Evolutionary conservation across 2,113 vertebrate genomes (phyloP).

Genomic region (Peromyscus polionotus): DNA sequence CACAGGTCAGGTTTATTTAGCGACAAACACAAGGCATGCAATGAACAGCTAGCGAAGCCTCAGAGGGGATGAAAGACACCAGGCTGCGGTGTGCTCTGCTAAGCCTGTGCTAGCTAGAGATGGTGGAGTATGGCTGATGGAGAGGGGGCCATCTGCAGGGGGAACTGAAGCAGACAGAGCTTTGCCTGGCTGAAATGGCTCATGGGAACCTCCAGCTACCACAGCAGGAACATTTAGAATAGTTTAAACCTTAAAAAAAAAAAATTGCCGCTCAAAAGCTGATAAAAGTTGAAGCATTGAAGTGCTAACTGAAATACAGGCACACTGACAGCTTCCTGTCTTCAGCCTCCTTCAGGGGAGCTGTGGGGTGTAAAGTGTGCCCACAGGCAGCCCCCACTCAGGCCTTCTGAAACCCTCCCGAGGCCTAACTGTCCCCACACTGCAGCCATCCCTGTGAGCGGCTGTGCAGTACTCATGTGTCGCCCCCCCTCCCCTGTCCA

Average conservation of each 20-base stretch:
- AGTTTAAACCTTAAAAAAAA: neutral
- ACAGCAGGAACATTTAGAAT: neutral
- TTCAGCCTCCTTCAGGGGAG: neutral
- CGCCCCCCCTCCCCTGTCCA: neutral
- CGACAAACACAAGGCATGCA: neutral
- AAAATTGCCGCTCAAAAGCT: neutral
- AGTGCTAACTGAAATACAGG: neutral
- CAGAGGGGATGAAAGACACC: neutral
- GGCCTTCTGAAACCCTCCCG: neutral
- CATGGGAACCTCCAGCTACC: neutral
- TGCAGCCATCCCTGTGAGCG: neutral
- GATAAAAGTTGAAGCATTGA: neutral
- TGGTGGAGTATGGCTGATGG: rapidly evolving
- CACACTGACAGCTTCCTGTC: neutral
- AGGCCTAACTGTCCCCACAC: neutral
- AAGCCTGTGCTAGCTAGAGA: neutral
- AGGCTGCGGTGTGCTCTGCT: neutral
- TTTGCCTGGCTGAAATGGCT: neutral
- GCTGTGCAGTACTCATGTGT: neutral
- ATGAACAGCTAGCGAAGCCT: neutral
- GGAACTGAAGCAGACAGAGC: neutral
- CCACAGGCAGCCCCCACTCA: neutral
- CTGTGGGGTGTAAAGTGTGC: neutral
- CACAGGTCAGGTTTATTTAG: neutral
- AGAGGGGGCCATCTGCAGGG: neutral